Conservation (phyloP, 2,888 invertebrate species). For the Kryphioiulus occultus region DNA sequence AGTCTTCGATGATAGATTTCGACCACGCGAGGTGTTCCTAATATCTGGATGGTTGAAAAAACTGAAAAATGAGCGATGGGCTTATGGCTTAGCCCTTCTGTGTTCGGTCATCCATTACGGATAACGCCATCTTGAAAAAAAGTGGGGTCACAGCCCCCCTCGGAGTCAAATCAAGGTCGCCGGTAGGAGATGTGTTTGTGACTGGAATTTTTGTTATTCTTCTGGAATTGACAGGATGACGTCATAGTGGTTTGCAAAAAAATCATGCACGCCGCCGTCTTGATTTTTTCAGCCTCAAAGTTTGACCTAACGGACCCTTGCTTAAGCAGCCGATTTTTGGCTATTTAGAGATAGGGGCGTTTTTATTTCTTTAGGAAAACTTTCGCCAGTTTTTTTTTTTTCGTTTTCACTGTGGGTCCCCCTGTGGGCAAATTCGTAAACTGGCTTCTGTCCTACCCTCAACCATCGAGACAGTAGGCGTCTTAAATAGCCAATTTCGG, state of each 20-base stretch:
- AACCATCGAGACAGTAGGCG: not conserved
- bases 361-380: not conserved
- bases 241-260: not conserved
- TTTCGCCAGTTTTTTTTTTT: not conserved
- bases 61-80: constrained; percentile 12
- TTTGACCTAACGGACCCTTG: not conserved
- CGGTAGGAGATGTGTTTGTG: not conserved
- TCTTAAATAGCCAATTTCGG: not conserved
- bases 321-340: not conserved
- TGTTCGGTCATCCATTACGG: not conserved
- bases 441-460: not conserved
- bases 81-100: not conserved
- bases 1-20: constrained; percentile 12
- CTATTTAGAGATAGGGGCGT: not conserved
- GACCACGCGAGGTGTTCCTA: not conserved
- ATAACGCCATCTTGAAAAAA: not conserved
- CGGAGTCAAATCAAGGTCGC: not conserved
- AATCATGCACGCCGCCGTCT: not conserved
- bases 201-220: not conserved
- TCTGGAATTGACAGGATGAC: not conserved
- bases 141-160: not conserved
- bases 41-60: not conserved
- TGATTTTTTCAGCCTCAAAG: not conserved
- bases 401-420: not conserved
- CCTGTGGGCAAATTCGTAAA: not conserved